Evolutionary conservation across 1,140 invertebrate species (phyloP).

Genomic region (Hypothenemus hampei): DNA sequence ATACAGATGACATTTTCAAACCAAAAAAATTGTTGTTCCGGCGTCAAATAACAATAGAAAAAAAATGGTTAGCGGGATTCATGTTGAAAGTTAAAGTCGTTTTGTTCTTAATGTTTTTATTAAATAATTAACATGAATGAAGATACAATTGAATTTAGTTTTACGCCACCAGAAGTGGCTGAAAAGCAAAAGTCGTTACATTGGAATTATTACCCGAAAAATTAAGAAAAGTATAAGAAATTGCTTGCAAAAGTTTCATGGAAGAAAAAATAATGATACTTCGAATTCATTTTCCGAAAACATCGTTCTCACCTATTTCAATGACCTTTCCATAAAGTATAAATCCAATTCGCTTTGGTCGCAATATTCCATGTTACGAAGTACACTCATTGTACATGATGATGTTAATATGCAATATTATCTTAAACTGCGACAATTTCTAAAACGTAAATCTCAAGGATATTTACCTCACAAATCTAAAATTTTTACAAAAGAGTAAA

Average conservation of each 20-base stretch:
- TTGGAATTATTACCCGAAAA: slow-evolving; percentile 28
- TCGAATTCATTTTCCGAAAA: slow-evolving; percentile 33
- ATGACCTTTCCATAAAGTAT: slow-evolving; percentile 27
- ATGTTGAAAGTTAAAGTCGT: too few species aligned
- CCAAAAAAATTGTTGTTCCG: too few species aligned
- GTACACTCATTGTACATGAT: slow-evolving; percentile 24
- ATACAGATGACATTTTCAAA: too few species aligned
- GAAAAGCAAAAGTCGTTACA: too few species aligned
- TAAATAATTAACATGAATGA: too few species aligned
- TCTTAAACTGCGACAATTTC: slow-evolving; percentile 13
- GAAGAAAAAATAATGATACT: slow-evolving; percentile 20
- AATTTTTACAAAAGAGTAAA: slow-evolving; percentile 24
- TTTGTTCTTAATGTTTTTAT: too few species aligned
- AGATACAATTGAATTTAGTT: too few species aligned
- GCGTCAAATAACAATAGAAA: too few species aligned
- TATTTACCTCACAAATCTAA: slow-evolving; percentile 30
- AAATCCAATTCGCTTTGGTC: slow-evolving; percentile 35
- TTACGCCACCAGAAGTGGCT: too few species aligned
- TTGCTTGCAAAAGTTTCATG: slow-evolving; percentile 21
- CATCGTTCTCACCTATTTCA: slow-evolving; percentile 35
- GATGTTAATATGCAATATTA: slow-evolving; percentile 27
- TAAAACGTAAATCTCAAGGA: slow-evolving; percentile 20
- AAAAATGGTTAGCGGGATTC: too few species aligned
- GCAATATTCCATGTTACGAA: slow-evolving; percentile 34
- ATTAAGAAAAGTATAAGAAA: slow-evolving; percentile 22